Percentiles rank a stretch among this genome's conserved stretches.
Conservation (phyloP, 2,113 vertebrate genomes). For the Charina bottae region DNA sequence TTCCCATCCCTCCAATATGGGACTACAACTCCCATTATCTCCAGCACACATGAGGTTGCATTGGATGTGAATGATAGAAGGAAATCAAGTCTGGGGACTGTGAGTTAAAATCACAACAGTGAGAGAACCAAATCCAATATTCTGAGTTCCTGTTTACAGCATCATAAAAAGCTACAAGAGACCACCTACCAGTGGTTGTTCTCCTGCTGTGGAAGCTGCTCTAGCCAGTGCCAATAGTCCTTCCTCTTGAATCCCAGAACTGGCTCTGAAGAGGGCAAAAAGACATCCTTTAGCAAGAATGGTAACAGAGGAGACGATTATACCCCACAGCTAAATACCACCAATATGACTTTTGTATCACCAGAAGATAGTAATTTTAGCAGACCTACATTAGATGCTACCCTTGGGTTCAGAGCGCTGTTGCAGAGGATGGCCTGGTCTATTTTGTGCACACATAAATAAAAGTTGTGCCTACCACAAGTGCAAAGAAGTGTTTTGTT, state of each 20-base stretch:
- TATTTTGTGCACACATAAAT: background rate
- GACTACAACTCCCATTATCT: background rate
- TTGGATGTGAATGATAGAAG: background rate
- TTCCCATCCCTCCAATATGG: background rate
- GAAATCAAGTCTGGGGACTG: background rate
- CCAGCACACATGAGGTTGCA: background rate
- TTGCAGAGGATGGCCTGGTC: background rate
- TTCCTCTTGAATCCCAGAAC: slow-evolving; percentile 78
- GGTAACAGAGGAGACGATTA: background rate
- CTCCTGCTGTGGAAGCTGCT: slow-evolving; percentile 74
- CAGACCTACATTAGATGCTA: background rate
- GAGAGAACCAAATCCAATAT: background rate
- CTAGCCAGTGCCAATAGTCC: slow-evolving; percentile 87
- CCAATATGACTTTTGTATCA: background rate
- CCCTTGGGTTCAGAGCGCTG: background rate
- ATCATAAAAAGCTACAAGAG: background rate
- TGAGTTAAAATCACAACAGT: background rate
- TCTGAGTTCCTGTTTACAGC: background rate
- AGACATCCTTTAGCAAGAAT: background rate
- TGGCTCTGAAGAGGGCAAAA: slow-evolving; percentile 71
- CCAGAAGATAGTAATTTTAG: background rate
- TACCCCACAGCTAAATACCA: background rate
- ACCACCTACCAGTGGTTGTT: slow-evolving; percentile 71
- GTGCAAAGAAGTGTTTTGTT: background rate
- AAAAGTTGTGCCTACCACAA: background rate